Percentiles rank a stretch among this genome's conserved stretches.
These are phyloP conservation scores for Neocrepidodera transversa DNA, from an alignment of 2,888 invertebrate species.

Conservation along the genomic window DNA sequence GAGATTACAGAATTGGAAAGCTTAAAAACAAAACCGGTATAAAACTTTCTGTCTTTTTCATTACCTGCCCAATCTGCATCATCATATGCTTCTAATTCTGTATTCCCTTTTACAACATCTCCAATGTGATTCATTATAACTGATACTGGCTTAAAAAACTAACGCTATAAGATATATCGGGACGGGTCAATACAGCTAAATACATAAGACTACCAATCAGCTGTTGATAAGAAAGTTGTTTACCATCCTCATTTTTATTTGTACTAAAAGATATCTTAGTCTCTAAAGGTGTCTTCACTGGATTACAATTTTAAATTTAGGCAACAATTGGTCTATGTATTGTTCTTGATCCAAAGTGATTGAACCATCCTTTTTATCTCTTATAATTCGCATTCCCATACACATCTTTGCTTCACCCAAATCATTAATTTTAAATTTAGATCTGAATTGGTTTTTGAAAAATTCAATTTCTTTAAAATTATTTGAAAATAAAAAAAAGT, in stretches of 20 bases:
- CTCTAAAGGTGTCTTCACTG: background rate
- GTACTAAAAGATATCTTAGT: background rate
- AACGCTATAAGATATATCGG: constrained; percentile 40
- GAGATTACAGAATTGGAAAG: constrained; percentile 6
- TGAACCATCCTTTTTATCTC: too few species aligned
- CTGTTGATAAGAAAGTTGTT: constrained; percentile 29
- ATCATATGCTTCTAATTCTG: constrained; percentile 11
- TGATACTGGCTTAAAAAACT: constrained; percentile 39
- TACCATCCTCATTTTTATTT: background rate
- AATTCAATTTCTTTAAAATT: too few species aligned
- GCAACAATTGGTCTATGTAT: background rate
- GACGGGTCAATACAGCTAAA: constrained; percentile 34
- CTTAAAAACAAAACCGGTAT: constrained; percentile 47
- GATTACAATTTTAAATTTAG: background rate
- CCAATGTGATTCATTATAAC: constrained; percentile 37
- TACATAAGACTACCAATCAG: constrained; percentile 37
- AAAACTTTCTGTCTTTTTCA: constrained; percentile 54
- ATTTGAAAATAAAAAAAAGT: constrained; percentile 13
- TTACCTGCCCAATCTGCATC: constrained; percentile 34
- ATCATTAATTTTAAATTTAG: too few species aligned
- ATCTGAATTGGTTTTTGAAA: too few species aligned
- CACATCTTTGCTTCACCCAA: too few species aligned
- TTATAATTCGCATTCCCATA: too few species aligned
- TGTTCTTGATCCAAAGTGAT: background rate
- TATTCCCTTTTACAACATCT: constrained; percentile 11